Evolutionary conservation across 2,113 vertebrate genomes (phyloP).

Genomic region (Amphiprion percula): DNA sequence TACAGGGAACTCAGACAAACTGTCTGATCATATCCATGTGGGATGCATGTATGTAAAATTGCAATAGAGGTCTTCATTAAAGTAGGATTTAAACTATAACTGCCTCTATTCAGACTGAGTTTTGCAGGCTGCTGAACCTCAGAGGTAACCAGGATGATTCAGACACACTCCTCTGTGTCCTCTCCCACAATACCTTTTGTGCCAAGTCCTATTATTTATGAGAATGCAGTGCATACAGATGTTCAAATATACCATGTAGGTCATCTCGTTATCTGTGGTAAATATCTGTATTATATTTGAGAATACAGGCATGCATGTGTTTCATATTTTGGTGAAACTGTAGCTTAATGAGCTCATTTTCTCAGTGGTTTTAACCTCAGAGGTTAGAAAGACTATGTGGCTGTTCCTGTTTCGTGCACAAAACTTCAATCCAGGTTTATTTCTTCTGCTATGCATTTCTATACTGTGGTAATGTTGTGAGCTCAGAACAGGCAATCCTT

Average conservation of each 20-base stretch:
- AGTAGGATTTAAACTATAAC: background rate
- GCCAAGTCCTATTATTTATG: background rate
- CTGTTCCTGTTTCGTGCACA: background rate
- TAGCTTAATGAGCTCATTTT: constrained; percentile 25
- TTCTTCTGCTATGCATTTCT: background rate
- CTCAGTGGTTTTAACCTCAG: background rate
- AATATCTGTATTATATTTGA: constrained; percentile 10
- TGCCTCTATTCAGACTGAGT: background rate
- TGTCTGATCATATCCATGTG: background rate
- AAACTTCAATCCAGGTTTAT: constrained; percentile 1
- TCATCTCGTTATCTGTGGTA: background rate
- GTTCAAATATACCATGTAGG: background rate
- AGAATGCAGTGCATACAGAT: background rate
- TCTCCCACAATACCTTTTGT: background rate
- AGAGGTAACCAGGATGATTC: constrained; percentile 1
- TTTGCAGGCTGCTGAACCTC: background rate
- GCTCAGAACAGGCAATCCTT: background rate
- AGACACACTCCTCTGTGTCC: background rate
- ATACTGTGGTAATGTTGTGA: background rate
- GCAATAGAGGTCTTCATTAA: background rate
- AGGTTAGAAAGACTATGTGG: background rate
- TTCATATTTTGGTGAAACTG: constrained; percentile 16
- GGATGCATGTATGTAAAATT: background rate
- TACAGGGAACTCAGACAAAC: background rate
- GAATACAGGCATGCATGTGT: background rate